phyloP scores from a whole-genome alignment of 2,113 vertebrate genomes.

The Antennarius striatus region DNA sequence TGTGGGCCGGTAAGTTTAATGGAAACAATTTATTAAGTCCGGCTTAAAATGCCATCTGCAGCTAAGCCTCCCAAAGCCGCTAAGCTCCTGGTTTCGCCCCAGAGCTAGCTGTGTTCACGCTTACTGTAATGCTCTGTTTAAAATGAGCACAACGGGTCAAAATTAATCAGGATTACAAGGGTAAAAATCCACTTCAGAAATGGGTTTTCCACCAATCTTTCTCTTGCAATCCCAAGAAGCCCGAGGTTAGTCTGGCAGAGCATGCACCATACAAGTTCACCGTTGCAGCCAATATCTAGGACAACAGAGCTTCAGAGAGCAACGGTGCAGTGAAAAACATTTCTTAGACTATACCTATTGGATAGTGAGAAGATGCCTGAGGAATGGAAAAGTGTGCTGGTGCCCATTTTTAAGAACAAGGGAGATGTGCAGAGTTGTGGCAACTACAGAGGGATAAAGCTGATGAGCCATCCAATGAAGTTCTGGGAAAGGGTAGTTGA shows the following conservation, averaged over 20 bases:
- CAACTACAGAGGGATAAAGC: too few species aligned
- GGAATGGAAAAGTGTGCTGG: too few species aligned
- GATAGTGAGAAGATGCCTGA: too few species aligned
- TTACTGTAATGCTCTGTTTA: conserved; percentile 85
- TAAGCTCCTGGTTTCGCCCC: conserved; percentile 82
- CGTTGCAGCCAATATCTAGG: conserved; percentile 9
- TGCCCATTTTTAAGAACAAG: too few species aligned
- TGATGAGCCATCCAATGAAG: too few species aligned
- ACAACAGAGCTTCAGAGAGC: conserved; percentile 6
- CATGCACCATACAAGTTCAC: conserved; percentile 33
- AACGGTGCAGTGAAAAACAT: background rate
- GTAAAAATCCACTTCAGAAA: conserved; percentile 86
- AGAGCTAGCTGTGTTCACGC: conserved; percentile 80
- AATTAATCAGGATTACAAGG: conserved; percentile 87
- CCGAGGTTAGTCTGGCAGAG: conserved; percentile 65
- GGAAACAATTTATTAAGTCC: conserved; percentile 88
- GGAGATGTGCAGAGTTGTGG: too few species aligned
- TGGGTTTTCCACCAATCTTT: conserved; percentile 80
- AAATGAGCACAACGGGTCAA: conserved; percentile 86
- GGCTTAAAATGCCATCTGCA: conserved; percentile 87
- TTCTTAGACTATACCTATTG: background rate
- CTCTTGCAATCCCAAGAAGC: conserved; percentile 77
- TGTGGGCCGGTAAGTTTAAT: conserved; percentile 86
- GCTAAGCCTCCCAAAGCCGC: conserved; percentile 84
- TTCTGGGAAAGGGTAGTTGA: too few species aligned